Base-by-base conservation (phyloP, 2,888 invertebrate genomes). In the Sussaba pulchella region DNA sequence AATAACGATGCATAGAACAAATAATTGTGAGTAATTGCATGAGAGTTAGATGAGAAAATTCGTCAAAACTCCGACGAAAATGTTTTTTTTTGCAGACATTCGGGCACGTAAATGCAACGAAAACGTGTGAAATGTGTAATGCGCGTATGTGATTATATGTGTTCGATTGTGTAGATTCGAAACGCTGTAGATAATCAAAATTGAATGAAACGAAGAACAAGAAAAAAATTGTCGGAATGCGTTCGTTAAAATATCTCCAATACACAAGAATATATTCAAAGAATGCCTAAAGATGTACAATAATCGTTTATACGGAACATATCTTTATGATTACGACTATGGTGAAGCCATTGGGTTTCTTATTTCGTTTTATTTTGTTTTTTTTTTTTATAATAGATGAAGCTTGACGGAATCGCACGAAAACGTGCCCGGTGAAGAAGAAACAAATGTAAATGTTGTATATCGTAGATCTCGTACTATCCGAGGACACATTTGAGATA, bases 281-380 rank as follows among this genome's bases (percentile, higher is more conserved):
- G 71, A 81, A 79, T 81, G 57, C 76, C 61, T 78, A 79, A 69
- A 72, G 78, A 63, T 81, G 78, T 83, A 83, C 54, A 71, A 78
- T 85, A 75, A 80, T 83, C 63, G 64, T 78, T 83, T 78, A 59
- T 81, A 73, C 59, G 61, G 73, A 77, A 79, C 78, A 84, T 84
- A 82, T 82, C 81, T 67, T 81, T 80, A 85, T 59, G 8, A 59
- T 19, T 59, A 59, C 66, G 70, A 50, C 79, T 80, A 10, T 24
- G 71, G 45, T 67, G 67, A 39, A 43, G 36, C 47, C 59, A n/a
- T n/a, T n/a, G n/a, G n/a, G n/a, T n/a, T n/a, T n/a, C n/a, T n/a
- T n/a, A n/a, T n/a, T n/a, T n/a, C n/a, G n/a, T n/a, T n/a, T n/a
- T n/a, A n/a, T n/a, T n/a, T n/a, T n/a, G n/a, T n/a, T 41, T 52